A percentile compares a stretch with the other conserved stretches of the same genome.
Evolutionary conservation across 2,888 invertebrate species (phyloP).

Genomic region (Automeris io): DNA sequence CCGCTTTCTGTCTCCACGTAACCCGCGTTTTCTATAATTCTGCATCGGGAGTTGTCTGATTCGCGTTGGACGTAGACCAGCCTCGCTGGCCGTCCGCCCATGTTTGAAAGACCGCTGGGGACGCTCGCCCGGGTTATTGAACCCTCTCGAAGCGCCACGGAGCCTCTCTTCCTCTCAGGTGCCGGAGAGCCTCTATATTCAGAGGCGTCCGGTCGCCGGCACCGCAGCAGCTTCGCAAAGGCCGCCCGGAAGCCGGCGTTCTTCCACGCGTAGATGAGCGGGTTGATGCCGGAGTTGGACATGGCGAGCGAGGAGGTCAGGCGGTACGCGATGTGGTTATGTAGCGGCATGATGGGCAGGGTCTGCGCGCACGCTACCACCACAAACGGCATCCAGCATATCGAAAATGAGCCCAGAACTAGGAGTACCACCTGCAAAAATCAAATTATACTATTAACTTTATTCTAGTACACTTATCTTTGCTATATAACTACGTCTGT

Average conservation of each 20-base stretch:
- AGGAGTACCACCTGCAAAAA: constrained; percentile 84
- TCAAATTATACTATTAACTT: no score
- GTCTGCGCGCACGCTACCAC: constrained; percentile 81
- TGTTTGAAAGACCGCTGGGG: constrained; percentile 41
- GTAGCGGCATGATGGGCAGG: constrained; percentile 65
- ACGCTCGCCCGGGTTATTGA: constrained; percentile 58
- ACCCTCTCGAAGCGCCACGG: constrained; percentile 65
- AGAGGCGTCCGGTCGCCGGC: constrained; percentile 79
- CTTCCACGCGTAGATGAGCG: constrained; percentile 91
- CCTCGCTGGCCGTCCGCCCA: constrained; percentile 62
- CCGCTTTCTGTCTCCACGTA: constrained; percentile 62
- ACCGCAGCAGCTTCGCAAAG: constrained; percentile 81
- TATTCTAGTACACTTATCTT: no score
- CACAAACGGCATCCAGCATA: constrained; percentile 90
- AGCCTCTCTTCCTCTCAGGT: constrained; percentile 71
- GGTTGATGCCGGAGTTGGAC: constrained; percentile 88
- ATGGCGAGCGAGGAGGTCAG: constrained; percentile 84
- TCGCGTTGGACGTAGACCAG: constrained; percentile 57
- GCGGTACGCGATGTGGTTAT: constrained; percentile 78
- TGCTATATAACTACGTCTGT: no score
- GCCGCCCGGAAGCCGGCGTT: constrained; percentile 86
- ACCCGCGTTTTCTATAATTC: constrained; percentile 71
- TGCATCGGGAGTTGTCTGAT: constrained; percentile 55
- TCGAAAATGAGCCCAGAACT: constrained; percentile 86
- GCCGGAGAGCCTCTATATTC: constrained; percentile 75